These are phyloP conservation scores for Agrilus biguttatus DNA, from an alignment of 2,888 invertebrate genomes.

Conservation along the genomic window DNA sequence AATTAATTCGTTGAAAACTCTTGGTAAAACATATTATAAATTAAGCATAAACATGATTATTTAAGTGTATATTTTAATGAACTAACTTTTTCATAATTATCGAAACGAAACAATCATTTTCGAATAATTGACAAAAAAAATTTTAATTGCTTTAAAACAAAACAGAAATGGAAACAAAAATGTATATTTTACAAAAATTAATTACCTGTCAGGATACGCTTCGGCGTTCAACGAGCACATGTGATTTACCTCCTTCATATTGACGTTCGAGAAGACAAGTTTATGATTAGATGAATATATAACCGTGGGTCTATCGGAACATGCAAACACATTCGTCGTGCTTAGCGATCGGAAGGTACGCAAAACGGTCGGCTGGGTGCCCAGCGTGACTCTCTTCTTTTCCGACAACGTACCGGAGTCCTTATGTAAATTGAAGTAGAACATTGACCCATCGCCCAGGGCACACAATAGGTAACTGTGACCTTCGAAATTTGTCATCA, in stretches of 20 bases:
- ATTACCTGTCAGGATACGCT: conserved; percentile 81
- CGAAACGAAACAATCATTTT: no score
- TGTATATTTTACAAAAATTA: conserved; percentile 1
- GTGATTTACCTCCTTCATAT: conserved; percentile 86
- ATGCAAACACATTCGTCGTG: conserved; percentile 95
- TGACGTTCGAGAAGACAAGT: conserved; percentile 96
- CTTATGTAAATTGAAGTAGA: conserved; percentile 80
- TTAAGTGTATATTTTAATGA: no score
- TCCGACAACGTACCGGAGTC: conserved; percentile 62
- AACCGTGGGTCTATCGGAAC: conserved; percentile 95
- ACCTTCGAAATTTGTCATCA: conserved; percentile 89
- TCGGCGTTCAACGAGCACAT: conserved; percentile 96
- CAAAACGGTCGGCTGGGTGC: conserved; percentile 92
- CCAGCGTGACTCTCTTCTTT: conserved; percentile 89
- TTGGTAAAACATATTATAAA: no score
- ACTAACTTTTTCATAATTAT: no score
- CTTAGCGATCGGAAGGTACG: conserved; percentile 78
- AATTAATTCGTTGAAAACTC: no score
- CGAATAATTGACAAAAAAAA: no score
- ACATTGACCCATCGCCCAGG: conserved; percentile 94
- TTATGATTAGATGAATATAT: conserved; percentile 99
- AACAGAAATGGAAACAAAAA: no score
- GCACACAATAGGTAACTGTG: conserved; percentile 83
- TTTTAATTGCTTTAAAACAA: no score
- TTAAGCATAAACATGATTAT: no score